phyloP scores from a whole-genome alignment of 64 coral and sea anemone species.

The Platygyra sinensis region DNA sequence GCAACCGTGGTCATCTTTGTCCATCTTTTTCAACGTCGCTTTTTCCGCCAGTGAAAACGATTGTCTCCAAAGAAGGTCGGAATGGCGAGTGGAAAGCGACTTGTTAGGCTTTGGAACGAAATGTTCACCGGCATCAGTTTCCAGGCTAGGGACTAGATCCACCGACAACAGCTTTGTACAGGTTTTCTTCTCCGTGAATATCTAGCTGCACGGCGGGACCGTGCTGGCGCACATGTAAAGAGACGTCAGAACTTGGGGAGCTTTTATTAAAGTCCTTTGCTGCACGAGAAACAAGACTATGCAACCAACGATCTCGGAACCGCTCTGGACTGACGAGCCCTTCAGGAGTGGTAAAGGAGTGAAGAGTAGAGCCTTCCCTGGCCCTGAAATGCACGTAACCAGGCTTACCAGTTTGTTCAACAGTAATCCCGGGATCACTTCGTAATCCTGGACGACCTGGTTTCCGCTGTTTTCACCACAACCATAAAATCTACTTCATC shows the following conservation, averaged over 20 bases:
- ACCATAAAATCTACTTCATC: conserved; percentile 86
- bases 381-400: conserved; percentile 56
- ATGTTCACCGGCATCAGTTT: conserved; percentile 26
- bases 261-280: too few species aligned
- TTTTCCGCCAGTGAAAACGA: conserved; percentile 79
- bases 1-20: conserved; percentile 75
- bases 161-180: conserved; percentile 35
- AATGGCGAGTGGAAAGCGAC: neutral
- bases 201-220: conserved; percentile 86
- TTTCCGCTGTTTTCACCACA: conserved; percentile 43
- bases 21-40: conserved; percentile 61
- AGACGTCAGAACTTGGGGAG: neutral
- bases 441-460: neutral
- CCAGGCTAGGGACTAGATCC: conserved; percentile 74
- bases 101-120: conserved; percentile 63
- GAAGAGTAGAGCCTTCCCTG: neutral
- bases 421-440: neutral
- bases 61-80: conserved; percentile 59
- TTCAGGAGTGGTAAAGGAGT: conserved; percentile 37
- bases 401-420: conserved; percentile 5
- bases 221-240: conserved; percentile 41
- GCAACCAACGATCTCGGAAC: conserved; percentile 51
- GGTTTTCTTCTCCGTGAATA: conserved; percentile 17
- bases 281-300: conserved; percentile 40
- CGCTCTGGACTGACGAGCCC: conserved; percentile 61